Conservation (phyloP, 2,888 invertebrate species). For the Leptarthrus brevirostris region DNA sequence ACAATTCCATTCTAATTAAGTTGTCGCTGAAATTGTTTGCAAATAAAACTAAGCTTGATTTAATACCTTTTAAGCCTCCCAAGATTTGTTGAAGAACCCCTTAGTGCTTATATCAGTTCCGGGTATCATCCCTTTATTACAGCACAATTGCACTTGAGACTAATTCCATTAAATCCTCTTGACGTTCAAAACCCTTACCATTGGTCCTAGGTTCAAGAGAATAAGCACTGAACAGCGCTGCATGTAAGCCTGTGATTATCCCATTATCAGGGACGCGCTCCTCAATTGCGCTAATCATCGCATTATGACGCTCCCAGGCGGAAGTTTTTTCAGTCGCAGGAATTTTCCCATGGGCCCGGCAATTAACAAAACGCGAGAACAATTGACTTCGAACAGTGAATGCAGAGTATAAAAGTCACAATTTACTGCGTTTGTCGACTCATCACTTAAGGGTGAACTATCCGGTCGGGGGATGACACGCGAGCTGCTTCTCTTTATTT, state of each 20-base stretch:
- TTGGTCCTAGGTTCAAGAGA: neutral
- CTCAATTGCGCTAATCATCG: slow-evolving; percentile 53
- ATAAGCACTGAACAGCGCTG: neutral
- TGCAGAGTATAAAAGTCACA: slow-evolving; percentile 21
- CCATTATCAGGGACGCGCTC: slow-evolving; percentile 51
- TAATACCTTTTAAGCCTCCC: slow-evolving; percentile 9
- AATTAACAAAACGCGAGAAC: slow-evolving; percentile 49
- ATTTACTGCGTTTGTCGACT: slow-evolving; percentile 41
- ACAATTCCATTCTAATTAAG: slow-evolving; percentile 14
- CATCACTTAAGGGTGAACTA: slow-evolving; percentile 43
- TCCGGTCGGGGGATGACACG: slow-evolving; percentile 16
- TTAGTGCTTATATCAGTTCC: neutral
- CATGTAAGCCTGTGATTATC: slow-evolving; percentile 53
- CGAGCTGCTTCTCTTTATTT: slow-evolving; percentile 3
- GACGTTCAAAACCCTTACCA: slow-evolving; percentile 1
- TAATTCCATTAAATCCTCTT: slow-evolving; percentile 52
- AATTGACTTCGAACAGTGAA: slow-evolving; percentile 42
- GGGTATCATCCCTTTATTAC: slow-evolving; percentile 32
- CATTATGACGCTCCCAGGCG: slow-evolving; percentile 48
- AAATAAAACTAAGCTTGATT: slow-evolving; percentile 12
- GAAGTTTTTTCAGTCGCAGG: slow-evolving; percentile 46
- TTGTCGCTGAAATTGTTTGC: slow-evolving; percentile 14
- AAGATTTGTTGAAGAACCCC: slow-evolving; percentile 3
- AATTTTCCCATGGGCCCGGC: slow-evolving; percentile 49
- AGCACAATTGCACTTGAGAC: slow-evolving; percentile 46